Evolutionary conservation across 2,888 invertebrate species (phyloP), one percentile per base, ranked within the genome.

Genomic region (Sisyra nigra): DNA sequence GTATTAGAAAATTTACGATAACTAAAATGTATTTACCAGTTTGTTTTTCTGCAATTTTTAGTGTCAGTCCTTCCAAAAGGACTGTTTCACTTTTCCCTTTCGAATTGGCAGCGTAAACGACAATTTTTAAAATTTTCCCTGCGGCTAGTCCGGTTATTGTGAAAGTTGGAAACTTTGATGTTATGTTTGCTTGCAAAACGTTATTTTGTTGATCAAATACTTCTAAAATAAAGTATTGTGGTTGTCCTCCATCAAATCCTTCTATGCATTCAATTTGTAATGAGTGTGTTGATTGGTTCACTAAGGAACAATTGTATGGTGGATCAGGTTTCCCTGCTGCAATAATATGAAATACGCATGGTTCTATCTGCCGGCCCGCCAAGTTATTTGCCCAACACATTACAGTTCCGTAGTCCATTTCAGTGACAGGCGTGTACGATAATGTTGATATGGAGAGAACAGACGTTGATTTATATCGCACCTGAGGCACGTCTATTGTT

Each of bases 51-150:
- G 82, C 80, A 44, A 75, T 70, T 61, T 82, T 80, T 34, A 81
- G 65, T 31, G 82, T 83, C 57, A 76, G 80, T 34, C 78, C 82
- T 56, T 81, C 81, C 10, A 82, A 60, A 42, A 70, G 59, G 13
- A 80, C 72, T 1, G 72, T 62, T 47, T 86, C 85, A 49, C 88
- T 88, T 51, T 78, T 70, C 11, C 91, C 91, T 54, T 85, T 81
- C 5, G 79, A 74, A 60, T 92, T 92, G 46, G 76, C 76, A 2
- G 89, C 81, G 60, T 84, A 89, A 48, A 91, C 73, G 42, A 79
- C 67, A 59, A 91, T 76, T 53, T 78, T 78, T 49, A 91, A 71
- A 11, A 78, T 71, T 53, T 80, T 80, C 5, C 84, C 88, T 0
- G 89, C 74, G 44, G 83, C 80, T 42, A 92, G 68, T 4, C 78